Conservation (phyloP, 1,140 invertebrate genomes). For the Sitophilus oryzae region DNA sequence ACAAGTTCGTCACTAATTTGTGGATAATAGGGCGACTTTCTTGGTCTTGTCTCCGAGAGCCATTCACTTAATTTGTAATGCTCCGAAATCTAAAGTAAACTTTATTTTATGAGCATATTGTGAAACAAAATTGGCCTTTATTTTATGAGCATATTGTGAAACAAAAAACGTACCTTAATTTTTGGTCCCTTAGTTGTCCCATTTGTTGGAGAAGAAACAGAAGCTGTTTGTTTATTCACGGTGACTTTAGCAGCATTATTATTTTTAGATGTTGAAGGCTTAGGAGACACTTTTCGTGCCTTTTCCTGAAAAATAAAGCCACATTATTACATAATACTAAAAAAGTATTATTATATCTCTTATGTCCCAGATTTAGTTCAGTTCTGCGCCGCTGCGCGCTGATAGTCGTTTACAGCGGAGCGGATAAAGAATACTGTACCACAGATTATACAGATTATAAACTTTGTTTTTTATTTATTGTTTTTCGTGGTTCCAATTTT, state of each 20-base stretch:
- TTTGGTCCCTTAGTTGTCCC: constrained; percentile 12
- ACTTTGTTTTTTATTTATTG: too few species aligned
- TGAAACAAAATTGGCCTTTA: neutral
- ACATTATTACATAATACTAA: neutral
- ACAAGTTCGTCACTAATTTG: constrained; percentile 96
- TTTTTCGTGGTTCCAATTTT: too few species aligned
- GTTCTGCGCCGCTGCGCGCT: too few species aligned
- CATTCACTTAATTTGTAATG: constrained; percentile 85
- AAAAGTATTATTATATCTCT: too few species aligned
- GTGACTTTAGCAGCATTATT: neutral
- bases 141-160: neutral
- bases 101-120: neutral
- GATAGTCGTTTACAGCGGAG: too few species aligned
- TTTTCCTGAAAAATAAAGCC: constrained; percentile 9
- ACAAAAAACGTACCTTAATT: constrained; percentile 14
- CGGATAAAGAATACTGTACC: too few species aligned
- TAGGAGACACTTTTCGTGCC: constrained; percentile 2
- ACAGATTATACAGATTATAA: too few species aligned
- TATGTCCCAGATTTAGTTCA: too few species aligned
- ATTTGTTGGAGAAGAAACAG: neutral
- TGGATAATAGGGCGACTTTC: constrained; percentile 94
- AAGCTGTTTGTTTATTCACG: constrained; percentile 1
- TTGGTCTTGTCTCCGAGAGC: constrained; percentile 86
- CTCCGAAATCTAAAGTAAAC: constrained; percentile 60
- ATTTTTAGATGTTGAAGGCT: constrained; percentile 14